Evolutionary conservation across 2,797 vertebrate species (phyloP), one percentile per base, ranked within the genome.

Genomic region (Falco concolor): DNA sequence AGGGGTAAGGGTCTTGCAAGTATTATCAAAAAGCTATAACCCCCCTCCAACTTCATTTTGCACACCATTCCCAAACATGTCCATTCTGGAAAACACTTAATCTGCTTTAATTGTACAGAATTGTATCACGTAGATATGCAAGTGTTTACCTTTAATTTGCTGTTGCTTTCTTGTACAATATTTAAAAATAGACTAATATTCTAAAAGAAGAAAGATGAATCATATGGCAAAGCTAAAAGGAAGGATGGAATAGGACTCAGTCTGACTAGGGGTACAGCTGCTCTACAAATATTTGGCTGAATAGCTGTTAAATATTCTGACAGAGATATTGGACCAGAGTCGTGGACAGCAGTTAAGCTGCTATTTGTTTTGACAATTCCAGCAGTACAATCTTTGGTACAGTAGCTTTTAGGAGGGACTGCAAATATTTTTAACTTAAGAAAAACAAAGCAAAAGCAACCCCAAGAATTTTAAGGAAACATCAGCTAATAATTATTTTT

Each of bases 161-260:
- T 96, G 82, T 97, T 96, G 95, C 89, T 96, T 97, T 96, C 95
- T 96, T 98, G 98, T 98, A 98, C 98, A 96, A 97, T 96, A 97
- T 98, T 98, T 98, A 98, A 99, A 99, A 99, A 99, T 98, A 99
- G 98, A 98, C 96, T 96, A 98, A 98, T 98, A 98, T 98, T 98
- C 99, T 99, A 99, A 99, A 99, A 99, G 98, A 97, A 98, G 98
- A 98, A 97, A 95, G 98, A 98, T 99, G 99, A 99, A 98, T 99
- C 98, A 99, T 98, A 98, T 95, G 97, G 97, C 96, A 92, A 91
- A 86, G 94, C 97, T 97, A 97, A 98, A 97, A 98, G 98, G 98
- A 98, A 98, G 97, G 96, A 93, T 80, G 97, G 98, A 98, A 98
- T 98, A 98, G 98, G 98, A 99, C 97, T 98, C 98, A 97, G 97